Evolutionary conservation across 2,888 invertebrate genomes (phyloP).

Genomic region (Lathronympha strigana): DNA sequence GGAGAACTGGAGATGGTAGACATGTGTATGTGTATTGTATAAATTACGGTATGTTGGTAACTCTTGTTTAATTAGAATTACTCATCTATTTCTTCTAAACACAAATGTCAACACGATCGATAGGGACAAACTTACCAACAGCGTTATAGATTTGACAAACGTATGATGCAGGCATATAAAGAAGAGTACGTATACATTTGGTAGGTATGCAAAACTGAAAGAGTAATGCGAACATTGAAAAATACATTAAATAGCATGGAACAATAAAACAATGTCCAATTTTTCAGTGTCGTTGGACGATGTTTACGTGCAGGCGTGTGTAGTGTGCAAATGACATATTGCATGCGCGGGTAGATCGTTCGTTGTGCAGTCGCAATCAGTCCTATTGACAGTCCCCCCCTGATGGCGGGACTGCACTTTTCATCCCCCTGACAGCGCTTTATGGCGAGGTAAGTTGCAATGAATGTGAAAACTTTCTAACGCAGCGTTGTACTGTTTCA

Average conservation of each 20-base stretch:
- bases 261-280: conserved; percentile 8
- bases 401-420: conserved; percentile 66
- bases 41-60: no score
- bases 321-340: conserved; percentile 63
- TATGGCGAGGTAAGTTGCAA: conserved; percentile 52
- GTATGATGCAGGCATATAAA: no score
- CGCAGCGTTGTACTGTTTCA: conserved; percentile 38
- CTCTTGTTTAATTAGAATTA: no score
- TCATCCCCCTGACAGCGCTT: conserved; percentile 64
- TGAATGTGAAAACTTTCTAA: conserved; percentile 45
- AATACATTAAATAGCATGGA: neutral
- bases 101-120: no score
- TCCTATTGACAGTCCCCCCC: conserved; percentile 58
- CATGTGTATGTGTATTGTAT: no score
- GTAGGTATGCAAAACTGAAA: neutral
- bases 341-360: conserved; percentile 57
- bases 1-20: no score
- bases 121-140: no score
- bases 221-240: conserved; percentile 5
- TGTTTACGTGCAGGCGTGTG: conserved; percentile 26
- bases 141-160: no score
- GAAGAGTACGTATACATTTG: no score
- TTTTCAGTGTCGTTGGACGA: conserved; percentile 28
- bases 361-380: conserved; percentile 60
- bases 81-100: no score